A percentile compares a stretch with the other conserved stretches of the same genome.
Evolutionary conservation across 2,113 vertebrate genomes (phyloP).

Genomic region (Alethe castanea): DNA sequence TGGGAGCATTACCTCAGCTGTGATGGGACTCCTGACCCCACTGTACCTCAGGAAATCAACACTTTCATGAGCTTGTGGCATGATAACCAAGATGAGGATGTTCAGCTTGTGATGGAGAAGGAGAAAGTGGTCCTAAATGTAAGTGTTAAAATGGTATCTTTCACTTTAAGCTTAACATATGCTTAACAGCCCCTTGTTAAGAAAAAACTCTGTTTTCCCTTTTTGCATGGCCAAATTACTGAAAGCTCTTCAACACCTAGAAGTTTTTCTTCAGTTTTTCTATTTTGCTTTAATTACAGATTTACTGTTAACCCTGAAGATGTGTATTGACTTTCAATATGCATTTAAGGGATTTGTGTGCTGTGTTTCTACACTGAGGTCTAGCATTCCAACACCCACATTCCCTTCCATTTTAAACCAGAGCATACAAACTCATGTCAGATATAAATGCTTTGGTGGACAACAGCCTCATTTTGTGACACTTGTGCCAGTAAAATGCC

Average conservation of each 20-base stretch:
- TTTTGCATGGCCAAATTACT: neutral
- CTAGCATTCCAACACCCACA: neutral
- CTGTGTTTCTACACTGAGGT: neutral
- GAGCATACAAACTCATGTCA: neutral
- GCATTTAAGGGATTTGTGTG: neutral
- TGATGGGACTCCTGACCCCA: constrained; percentile 87
- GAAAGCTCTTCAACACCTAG: neutral
- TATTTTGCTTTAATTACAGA: neutral
- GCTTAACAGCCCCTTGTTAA: neutral
- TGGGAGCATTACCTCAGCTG: constrained; percentile 86
- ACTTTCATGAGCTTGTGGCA: constrained; percentile 86
- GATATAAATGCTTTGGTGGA: neutral
- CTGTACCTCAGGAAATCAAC: constrained; percentile 81
- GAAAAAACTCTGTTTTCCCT: no score
- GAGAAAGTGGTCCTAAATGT: constrained; percentile 80
- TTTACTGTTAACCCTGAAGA: neutral
- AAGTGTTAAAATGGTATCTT: constrained; percentile 10
- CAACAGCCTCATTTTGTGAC: neutral
- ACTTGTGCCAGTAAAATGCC: neutral
- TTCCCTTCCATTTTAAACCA: neutral
- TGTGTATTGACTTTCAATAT: neutral
- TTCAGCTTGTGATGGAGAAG: constrained; percentile 74
- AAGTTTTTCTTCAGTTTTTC: neutral
- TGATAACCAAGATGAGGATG: constrained; percentile 75
- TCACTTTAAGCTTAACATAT: neutral